Conservation (phyloP, 2,797 vertebrate species). For the Scyliorhinus canicula region DNA sequence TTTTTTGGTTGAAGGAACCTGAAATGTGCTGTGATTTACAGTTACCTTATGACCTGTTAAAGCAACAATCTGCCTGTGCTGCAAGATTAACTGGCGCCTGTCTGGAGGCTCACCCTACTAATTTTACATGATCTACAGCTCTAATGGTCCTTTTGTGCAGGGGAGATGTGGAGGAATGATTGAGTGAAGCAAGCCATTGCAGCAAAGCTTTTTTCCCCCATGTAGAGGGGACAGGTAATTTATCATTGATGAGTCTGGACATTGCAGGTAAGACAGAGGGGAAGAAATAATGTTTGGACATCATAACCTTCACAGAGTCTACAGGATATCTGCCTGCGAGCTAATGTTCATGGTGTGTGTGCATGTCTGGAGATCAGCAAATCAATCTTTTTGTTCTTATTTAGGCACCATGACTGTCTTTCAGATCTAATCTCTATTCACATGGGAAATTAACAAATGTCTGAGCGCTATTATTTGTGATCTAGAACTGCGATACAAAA, state of each 20-base stretch:
- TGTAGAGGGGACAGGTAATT: not conserved
- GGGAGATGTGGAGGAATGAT: not conserved
- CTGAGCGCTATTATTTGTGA: not conserved
- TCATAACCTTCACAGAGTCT: not conserved
- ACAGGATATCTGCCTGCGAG: not conserved
- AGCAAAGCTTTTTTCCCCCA: no score
- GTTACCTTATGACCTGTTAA: slow-evolving; percentile 47
- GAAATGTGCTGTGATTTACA: slow-evolving; percentile 46
- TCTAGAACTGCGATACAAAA: slow-evolving; percentile 7
- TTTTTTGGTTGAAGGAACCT: slow-evolving; percentile 37
- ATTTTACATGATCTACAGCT: slow-evolving; percentile 42
- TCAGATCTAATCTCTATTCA: slow-evolving; percentile 34
- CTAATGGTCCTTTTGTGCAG: slow-evolving; percentile 37
- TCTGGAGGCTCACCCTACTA: slow-evolving; percentile 41
- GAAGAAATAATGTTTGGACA: not conserved
- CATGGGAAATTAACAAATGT: slow-evolving; percentile 32
- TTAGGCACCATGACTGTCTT: not conserved
- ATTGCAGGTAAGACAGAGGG: not conserved
- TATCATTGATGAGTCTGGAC: not conserved
- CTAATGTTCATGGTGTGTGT: slow-evolving; percentile 9
- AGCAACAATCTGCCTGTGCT: slow-evolving; percentile 45
- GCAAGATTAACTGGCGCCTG: slow-evolving; percentile 42
- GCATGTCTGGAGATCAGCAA: not conserved
- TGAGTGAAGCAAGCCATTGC: no score
- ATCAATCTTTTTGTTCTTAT: slow-evolving; percentile 26